These are phyloP conservation scores for Synergus japonicus DNA, from an alignment of 2,888 invertebrate genomes.

Conservation along the genomic window DNA sequence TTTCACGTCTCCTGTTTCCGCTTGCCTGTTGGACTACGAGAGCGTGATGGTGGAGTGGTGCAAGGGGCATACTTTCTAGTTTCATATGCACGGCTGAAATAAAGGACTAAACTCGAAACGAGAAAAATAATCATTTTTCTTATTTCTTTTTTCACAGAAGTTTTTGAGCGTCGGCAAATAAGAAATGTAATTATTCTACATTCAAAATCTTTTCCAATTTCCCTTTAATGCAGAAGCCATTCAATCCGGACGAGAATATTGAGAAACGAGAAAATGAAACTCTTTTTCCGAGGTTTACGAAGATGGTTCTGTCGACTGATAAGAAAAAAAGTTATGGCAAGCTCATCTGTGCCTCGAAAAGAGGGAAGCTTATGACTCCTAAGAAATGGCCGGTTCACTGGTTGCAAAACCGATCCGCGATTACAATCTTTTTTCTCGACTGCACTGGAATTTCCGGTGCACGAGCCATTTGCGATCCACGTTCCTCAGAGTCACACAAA, in stretches of 20 bases:
- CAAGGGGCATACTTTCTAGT: neutral
- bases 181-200: neutral
- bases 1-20: neutral
- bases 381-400: conserved; percentile 21
- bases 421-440: conserved; percentile 49
- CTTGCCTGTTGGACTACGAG: neutral
- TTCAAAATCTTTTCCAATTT: neutral
- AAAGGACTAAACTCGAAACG: neutral
- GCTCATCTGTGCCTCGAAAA: conserved; percentile 3
- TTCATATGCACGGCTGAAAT: neutral
- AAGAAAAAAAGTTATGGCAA: conserved; percentile 6
- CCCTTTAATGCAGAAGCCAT: neutral
- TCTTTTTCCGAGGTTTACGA: neutral
- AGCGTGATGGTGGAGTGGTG: no score
- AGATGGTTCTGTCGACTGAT: neutral
- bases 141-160: no score
- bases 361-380: neutral
- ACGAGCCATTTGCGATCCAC: conserved; percentile 55
- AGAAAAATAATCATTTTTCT: neutral
- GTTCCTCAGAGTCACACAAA: conserved; percentile 52
- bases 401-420: conserved; percentile 15
- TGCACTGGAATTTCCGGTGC: conserved; percentile 59
- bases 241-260: neutral
- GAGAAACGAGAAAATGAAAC: neutral
- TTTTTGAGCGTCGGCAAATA: neutral